Evolutionary conservation across 2,113 vertebrate species (phyloP).

Genomic region (Entelurus aequoreus): DNA sequence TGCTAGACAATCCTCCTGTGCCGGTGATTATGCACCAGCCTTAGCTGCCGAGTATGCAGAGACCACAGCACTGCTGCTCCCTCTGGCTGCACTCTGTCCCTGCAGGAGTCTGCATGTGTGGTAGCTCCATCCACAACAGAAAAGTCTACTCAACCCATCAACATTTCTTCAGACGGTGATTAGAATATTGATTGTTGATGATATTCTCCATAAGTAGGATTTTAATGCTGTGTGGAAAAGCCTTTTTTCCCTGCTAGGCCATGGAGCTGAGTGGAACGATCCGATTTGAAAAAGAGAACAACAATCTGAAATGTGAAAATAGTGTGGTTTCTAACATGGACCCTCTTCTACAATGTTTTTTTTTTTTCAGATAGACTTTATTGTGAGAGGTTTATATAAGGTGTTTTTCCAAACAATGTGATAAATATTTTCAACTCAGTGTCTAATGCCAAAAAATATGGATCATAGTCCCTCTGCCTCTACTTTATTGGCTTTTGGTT

Average conservation of each 20-base stretch:
- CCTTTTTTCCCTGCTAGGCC: conserved; percentile 34
- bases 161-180: conserved; percentile 44
- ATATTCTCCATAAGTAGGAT: conserved; percentile 24
- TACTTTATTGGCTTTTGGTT: conserved; percentile 14
- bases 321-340: conserved; percentile 41
- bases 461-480: conserved; percentile 37
- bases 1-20: conserved; percentile 61
- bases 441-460: conserved; percentile 28
- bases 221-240: conserved; percentile 19
- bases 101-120: conserved; percentile 41
- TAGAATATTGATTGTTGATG: conserved; percentile 41
- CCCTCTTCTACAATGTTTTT: conserved; percentile 32
- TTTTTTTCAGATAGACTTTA: conserved; percentile 37
- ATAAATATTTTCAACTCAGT: conserved; percentile 32
- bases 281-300: conserved; percentile 19
- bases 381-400: conserved; percentile 40
- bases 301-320: conserved; percentile 12
- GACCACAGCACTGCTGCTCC: neutral
- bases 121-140: conserved; percentile 46
- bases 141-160: conserved; percentile 53
- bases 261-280: conserved; percentile 41
- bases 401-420: conserved; percentile 18
- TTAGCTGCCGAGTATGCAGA: conserved; percentile 11
- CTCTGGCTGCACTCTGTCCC: conserved; percentile 20
- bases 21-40: conserved; percentile 12